Evolutionary conservation across 2,113 vertebrate species (phyloP), one percentile per base, ranked within the genome.

Genomic region (Stigmatopora argus): DNA sequence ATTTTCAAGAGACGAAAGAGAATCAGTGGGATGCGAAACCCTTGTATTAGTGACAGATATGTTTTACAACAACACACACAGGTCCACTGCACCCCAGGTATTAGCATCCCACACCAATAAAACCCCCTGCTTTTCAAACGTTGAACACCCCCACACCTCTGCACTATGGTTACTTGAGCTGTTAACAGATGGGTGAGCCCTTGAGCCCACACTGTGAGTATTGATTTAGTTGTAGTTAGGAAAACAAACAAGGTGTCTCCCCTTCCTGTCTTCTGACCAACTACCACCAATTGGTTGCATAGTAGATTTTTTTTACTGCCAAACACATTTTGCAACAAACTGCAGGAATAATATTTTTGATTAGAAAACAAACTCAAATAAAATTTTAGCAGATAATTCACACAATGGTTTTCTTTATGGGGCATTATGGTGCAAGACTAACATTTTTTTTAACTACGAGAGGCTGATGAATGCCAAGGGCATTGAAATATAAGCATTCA

Each of bases 161-260:
- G 66, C 75, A 51, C 66, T 11, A 47, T 58, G 80, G 73, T 86
- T 86, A 89, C 76, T 83, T 62, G 68, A 85, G 80, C 80, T 87
- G 85, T 88, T 87, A 87, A 81, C 84, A 87, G 80, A 84, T 78
- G 87, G 79, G 48, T 57, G 58, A 73, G 84, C 81, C 75, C 74
- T 81, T 56, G 58, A 72, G 84, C 81, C 75, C 74, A 82, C 78
- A 79, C 55, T 46, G 59, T 19, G 70, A 77, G 77, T 87, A 85
- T 83, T 87, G 86, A 89, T 66, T 85, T 76, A 83, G 84, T 76
- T 75, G 52, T 74, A 82, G 81, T 86, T 66, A 66, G 70, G 57
- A 77, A 86, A 86, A 88, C 78, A 88, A 89, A 79, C 83, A 66
- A 70, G 77, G 77, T 82, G 78, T 73, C 72, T 23, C 45, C 64